Conservation (phyloP, 2,888 invertebrate genomes). For the Rhagophthalmus giganteus region DNA sequence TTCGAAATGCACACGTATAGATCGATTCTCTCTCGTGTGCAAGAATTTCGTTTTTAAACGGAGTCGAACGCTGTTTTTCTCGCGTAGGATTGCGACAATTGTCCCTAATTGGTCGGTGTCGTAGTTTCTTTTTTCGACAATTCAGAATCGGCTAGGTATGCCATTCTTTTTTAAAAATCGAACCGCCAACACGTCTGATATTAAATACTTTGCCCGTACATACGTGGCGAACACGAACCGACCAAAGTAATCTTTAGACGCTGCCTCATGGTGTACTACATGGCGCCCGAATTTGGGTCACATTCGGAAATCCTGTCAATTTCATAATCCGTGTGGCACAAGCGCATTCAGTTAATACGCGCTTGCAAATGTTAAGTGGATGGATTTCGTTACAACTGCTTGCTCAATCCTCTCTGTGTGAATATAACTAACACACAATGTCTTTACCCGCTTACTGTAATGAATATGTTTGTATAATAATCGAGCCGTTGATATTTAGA, state of each 20-base stretch:
- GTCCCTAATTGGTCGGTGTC: too few species aligned
- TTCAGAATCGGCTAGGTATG: too few species aligned
- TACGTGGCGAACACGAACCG: too few species aligned
- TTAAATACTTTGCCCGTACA: too few species aligned
- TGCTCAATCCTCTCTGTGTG: slow-evolving; percentile 27
- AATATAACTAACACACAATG: slow-evolving; percentile 26
- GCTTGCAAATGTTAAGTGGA: slow-evolving; percentile 33
- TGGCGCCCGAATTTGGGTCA: slow-evolving; percentile 32
- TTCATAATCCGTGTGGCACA: slow-evolving; percentile 27
- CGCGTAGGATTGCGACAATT: too few species aligned
- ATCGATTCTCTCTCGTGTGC: too few species aligned
- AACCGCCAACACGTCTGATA: background rate
- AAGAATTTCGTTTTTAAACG: too few species aligned
- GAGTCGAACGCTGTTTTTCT: too few species aligned
- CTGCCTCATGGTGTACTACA: slow-evolving; percentile 5
- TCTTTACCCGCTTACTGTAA: slow-evolving; percentile 18
- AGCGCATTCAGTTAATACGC: slow-evolving; percentile 28
- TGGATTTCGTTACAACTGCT: slow-evolving; percentile 32
- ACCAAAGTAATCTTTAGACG: background rate
- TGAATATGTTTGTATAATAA: slow-evolving; percentile 21
- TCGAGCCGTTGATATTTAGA: slow-evolving; percentile 15
- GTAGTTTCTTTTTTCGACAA: too few species aligned
- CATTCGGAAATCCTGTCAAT: slow-evolving; percentile 34
- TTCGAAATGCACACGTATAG: too few species aligned
- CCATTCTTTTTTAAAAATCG: too few species aligned